Evolutionary conservation across 2,797 vertebrate species (phyloP).

Genomic region (Myotis planiceps): DNA sequence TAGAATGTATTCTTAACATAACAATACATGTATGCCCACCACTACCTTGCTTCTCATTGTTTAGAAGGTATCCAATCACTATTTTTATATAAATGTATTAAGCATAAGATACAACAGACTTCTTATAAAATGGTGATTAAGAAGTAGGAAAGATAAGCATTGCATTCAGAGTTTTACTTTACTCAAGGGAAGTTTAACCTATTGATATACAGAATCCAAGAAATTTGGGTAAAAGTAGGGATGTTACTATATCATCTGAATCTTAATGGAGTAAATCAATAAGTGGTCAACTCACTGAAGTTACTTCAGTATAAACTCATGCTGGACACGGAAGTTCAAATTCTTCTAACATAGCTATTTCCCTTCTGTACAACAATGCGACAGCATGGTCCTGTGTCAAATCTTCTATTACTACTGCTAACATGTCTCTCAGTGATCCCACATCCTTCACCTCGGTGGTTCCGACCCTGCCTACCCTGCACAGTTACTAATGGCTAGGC

Average conservation of each 20-base stretch:
- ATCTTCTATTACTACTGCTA: neutral
- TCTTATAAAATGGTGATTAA: neutral
- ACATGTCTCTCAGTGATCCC: neutral
- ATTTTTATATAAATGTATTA: neutral
- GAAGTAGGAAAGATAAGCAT: neutral
- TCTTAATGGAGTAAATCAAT: neutral
- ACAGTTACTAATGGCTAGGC: neutral
- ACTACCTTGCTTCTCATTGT: neutral
- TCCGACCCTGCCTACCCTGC: neutral
- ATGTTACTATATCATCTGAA: neutral
- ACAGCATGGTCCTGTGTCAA: neutral
- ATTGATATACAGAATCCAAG: neutral
- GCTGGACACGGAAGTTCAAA: neutral
- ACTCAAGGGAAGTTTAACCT: neutral
- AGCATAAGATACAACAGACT: neutral
- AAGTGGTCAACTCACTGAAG: neutral
- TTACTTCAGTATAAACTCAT: neutral
- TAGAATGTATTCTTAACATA: neutral
- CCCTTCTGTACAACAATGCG: neutral
- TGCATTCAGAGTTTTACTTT: neutral
- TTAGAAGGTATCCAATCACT: neutral
- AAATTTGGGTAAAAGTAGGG: neutral
- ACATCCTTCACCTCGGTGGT: neutral
- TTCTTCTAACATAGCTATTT: neutral
- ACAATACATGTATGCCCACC: neutral